These are phyloP conservation scores for Drosophila parabipectinata DNA, from an alignment of 1,140 invertebrate species.

Conservation along the genomic window DNA sequence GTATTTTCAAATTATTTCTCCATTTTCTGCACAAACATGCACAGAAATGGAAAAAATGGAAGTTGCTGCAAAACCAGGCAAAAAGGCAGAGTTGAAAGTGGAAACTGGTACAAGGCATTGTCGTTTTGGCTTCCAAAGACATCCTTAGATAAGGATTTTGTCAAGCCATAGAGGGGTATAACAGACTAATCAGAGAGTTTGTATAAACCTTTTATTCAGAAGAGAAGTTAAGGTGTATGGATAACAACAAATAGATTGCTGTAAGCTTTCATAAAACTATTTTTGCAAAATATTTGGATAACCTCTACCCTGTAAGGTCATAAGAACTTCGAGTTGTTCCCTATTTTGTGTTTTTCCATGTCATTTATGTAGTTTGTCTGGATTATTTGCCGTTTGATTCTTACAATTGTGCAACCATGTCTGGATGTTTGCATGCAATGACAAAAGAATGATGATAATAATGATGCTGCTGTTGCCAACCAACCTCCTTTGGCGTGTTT, in stretches of 20 bases:
- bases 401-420: slow-evolving; percentile 67
- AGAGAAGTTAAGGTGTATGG: not conserved
- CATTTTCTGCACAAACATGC: slow-evolving; percentile 66
- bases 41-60: slow-evolving; percentile 36
- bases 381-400: slow-evolving; percentile 77
- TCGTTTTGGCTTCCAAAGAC: slow-evolving; percentile 34
- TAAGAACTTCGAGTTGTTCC: slow-evolving; percentile 30
- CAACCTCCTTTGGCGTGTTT: slow-evolving; percentile 45
- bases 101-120: slow-evolving; percentile 72
- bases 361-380: slow-evolving; percentile 59
- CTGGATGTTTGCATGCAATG: slow-evolving; percentile 72
- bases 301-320: slow-evolving; percentile 25
- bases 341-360: slow-evolving; percentile 60
- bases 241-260: not conserved
- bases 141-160: slow-evolving; percentile 25
- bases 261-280: not conserved
- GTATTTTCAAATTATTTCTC: slow-evolving; percentile 75
- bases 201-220: not conserved
- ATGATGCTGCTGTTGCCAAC: slow-evolving; percentile 42
- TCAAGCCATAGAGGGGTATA: slow-evolving; percentile 2
- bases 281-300: not conserved
- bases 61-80: slow-evolving; percentile 19
- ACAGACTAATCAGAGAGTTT: not conserved
- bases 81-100: slow-evolving; percentile 30
- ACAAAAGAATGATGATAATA: slow-evolving; percentile 60